These are phyloP conservation scores for Diplodus puntazzo DNA, from an alignment of 2,797 vertebrate species.

Conservation along the genomic window DNA sequence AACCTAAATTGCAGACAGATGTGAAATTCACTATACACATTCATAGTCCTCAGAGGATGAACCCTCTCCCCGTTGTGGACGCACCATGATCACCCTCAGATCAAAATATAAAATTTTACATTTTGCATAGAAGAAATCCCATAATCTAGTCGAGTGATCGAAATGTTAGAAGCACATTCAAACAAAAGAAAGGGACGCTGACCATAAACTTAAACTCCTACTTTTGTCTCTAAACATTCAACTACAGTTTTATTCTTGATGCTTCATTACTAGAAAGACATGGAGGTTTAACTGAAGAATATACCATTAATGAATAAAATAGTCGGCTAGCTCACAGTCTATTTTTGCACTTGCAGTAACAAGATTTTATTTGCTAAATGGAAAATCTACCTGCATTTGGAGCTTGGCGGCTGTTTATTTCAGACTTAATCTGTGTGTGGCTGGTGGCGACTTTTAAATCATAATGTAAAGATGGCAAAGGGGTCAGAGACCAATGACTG, in stretches of 20 bases:
- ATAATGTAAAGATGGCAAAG: too few relatives aligned
- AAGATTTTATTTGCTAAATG: too few relatives aligned
- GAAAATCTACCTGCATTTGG: too few relatives aligned
- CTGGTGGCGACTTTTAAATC: too few relatives aligned
- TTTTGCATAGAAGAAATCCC: not conserved
- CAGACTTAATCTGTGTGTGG: too few relatives aligned
- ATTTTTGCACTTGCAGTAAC: too few relatives aligned
- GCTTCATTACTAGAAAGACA: not conserved
- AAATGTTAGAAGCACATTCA: too few relatives aligned
- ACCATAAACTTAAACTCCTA: not conserved
- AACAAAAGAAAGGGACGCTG: not conserved
- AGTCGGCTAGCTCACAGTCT: too few relatives aligned
- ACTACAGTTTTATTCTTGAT: not conserved
- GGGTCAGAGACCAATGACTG: too few relatives aligned
- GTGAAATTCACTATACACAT: not conserved
- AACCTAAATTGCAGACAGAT: not conserved
- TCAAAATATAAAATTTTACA: not conserved
- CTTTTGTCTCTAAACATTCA: not conserved
- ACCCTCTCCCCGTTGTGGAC: not conserved
- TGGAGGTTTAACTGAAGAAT: too few relatives aligned
- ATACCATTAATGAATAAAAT: too few relatives aligned
- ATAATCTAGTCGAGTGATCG: not conserved
- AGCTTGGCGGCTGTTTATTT: too few relatives aligned
- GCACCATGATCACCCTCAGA: not conserved
- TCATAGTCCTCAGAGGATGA: not conserved